A percentile compares a stretch with the other conserved stretches of the same genome.
Conservation (phyloP, 1,140 invertebrate species). For the Trissolcus basalis region DNA sequence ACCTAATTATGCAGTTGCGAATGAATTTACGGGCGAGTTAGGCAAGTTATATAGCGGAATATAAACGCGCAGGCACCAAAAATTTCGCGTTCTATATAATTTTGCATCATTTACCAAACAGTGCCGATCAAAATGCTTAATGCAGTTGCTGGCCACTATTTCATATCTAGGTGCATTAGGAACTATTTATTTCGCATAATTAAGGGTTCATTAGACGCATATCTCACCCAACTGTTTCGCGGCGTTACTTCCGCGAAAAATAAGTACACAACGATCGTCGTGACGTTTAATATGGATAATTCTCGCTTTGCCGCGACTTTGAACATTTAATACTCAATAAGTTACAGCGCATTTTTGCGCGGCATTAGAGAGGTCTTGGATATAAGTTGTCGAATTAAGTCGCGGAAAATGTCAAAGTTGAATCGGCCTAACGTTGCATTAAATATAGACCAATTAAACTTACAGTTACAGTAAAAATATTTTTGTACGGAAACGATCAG, state of each 20-base stretch:
- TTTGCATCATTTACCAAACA: conserved; percentile 21
- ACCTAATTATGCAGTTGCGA: conserved; percentile 38
- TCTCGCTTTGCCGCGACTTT: conserved; percentile 34
- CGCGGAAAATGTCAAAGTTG: conserved; percentile 52
- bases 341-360: conserved; percentile 35
- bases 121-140: conserved; percentile 43
- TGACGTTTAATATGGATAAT: conserved; percentile 42
- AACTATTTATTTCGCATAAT: conserved; percentile 46
- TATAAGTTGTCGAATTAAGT: conserved; percentile 20
- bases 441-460: conserved; percentile 50
- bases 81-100: conserved; percentile 35
- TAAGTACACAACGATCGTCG: conserved; percentile 31
- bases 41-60: conserved; percentile 11
- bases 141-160: conserved; percentile 25
- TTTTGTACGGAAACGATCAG: conserved; percentile 12
- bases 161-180: conserved; percentile 42
- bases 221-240: conserved; percentile 45
- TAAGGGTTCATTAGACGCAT: conserved; percentile 41
- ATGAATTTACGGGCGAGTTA: conserved; percentile 40
- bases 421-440: conserved; percentile 25
- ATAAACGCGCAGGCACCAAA: conserved; percentile 32
- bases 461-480: conserved; percentile 29
- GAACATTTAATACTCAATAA: conserved; percentile 35
- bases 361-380: background rate
- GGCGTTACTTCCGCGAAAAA: conserved; percentile 46